phyloP scores from a whole-genome alignment of 2,888 invertebrate species.

The Mimas tiliae region DNA sequence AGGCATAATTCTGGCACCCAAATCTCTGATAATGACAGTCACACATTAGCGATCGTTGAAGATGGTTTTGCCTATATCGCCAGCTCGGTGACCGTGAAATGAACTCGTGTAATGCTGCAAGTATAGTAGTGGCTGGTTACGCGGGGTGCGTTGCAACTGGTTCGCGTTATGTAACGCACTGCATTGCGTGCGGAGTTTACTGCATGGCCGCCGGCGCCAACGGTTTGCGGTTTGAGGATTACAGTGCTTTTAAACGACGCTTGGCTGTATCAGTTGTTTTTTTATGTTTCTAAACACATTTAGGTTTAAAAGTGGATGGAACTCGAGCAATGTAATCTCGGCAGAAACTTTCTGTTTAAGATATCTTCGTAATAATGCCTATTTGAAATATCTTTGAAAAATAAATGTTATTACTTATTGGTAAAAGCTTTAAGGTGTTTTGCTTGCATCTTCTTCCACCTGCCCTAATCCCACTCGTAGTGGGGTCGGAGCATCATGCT shows the following conservation, averaged over 20 bases:
- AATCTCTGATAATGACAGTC: slow-evolving; percentile 6
- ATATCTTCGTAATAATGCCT: too few species aligned
- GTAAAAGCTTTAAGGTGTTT: too few species aligned
- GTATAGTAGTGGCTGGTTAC: slow-evolving; percentile 39
- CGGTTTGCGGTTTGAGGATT: slow-evolving; percentile 55
- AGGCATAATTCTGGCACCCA: slow-evolving; percentile 43
- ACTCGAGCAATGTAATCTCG: too few species aligned
- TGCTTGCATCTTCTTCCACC: too few species aligned
- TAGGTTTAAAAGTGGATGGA: too few species aligned
- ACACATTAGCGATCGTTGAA: slow-evolving; percentile 1
- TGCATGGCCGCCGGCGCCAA: slow-evolving; percentile 49
- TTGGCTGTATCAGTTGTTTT: slow-evolving; percentile 28
- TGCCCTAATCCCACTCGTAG: too few species aligned
- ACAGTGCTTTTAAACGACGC: slow-evolving; percentile 47
- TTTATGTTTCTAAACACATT: neutral
- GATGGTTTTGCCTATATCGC: neutral
- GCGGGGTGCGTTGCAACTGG: slow-evolving; percentile 57
- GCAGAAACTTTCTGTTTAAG: too few species aligned
- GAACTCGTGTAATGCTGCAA: slow-evolving; percentile 46
- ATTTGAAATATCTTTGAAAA: too few species aligned
- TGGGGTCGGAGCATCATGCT: too few species aligned
- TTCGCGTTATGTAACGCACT: slow-evolving; percentile 69
- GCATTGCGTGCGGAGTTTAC: slow-evolving; percentile 44
- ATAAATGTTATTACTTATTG: too few species aligned
- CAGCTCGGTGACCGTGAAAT: slow-evolving; percentile 38